These are phyloP conservation scores for Rhagophthalmus giganteus DNA, from an alignment of 2,888 invertebrate genomes.

Conservation along the genomic window DNA sequence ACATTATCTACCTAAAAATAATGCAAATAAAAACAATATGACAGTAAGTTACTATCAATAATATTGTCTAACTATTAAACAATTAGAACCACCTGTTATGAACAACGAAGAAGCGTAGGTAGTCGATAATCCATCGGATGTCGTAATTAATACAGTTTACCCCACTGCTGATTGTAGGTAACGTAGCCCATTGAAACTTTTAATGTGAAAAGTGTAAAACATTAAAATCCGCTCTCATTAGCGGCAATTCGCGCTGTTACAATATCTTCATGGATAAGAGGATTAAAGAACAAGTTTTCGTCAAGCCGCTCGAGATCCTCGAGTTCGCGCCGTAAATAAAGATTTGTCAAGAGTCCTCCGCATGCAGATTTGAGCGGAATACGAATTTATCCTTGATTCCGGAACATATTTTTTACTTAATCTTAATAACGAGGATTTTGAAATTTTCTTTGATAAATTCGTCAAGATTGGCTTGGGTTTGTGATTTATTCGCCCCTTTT, in stretches of 20 bases:
- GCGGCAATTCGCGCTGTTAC: constrained; percentile 24
- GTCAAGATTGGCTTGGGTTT: constrained; percentile 35
- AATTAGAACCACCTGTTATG: no score
- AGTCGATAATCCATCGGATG: no score
- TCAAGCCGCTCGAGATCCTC: constrained; percentile 22
- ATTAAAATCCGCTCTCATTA: constrained; percentile 27
- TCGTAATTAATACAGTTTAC: no score
- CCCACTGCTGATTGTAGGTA: no score
- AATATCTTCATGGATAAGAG: constrained; percentile 29
- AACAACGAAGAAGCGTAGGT: no score
- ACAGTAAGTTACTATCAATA: no score
- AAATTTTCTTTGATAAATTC: constrained; percentile 41
- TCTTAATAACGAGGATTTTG: constrained; percentile 43
- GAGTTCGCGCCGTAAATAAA: constrained; percentile 36
- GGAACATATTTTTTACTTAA: constrained; percentile 45
- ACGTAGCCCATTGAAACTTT: no score
- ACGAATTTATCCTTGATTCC: constrained; percentile 38
- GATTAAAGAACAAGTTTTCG: constrained; percentile 31
- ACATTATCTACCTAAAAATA: no score
- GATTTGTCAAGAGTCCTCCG: constrained; percentile 36
- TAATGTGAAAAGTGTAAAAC: constrained; percentile 20
- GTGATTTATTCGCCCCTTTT: constrained; percentile 34
- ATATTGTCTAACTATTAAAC: no score
- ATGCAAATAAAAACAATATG: no score
- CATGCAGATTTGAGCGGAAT: constrained; percentile 36